Percentiles rank a stretch among this genome's conserved stretches.
Conservation (phyloP, 1,140 invertebrate genomes). For the Apis mellifera region DNA sequence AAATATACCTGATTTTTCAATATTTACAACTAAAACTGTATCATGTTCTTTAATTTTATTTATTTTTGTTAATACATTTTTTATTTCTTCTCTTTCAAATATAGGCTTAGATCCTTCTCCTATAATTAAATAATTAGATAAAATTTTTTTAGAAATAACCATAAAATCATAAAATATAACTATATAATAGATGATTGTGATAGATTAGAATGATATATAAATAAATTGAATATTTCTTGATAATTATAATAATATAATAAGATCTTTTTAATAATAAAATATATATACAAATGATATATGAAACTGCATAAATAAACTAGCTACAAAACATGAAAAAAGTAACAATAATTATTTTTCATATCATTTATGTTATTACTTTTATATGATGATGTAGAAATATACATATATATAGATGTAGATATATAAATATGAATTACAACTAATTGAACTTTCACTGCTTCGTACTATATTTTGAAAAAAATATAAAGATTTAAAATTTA, state of each 20-base stretch:
- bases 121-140: constrained; percentile 18
- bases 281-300: not conserved
- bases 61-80: constrained; percentile 24
- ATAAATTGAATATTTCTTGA: constrained; percentile 31
- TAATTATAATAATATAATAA: constrained; percentile 40
- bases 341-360: not conserved
- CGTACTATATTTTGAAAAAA: too few species aligned
- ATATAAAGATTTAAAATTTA: too few species aligned
- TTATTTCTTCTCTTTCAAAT: constrained; percentile 70
- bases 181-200: constrained; percentile 7
- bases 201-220: constrained; percentile 16
- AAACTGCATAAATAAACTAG: not conserved
- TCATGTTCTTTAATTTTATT: constrained; percentile 62
- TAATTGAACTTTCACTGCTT: too few species aligned
- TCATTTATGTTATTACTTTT: not conserved
- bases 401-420: not conserved
- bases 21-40: constrained; percentile 56
- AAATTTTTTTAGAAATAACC: constrained; percentile 7
- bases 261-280: not conserved
- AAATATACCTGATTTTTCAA: constrained; percentile 50
- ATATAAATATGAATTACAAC: not conserved
- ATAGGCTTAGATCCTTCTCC: constrained; percentile 70
- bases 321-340: not conserved
- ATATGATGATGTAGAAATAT: not conserved
- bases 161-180: not conserved